These are phyloP conservation scores for Drosophila demipolita DNA, from an alignment of 2,888 invertebrate genomes.

Conservation along the genomic window DNA sequence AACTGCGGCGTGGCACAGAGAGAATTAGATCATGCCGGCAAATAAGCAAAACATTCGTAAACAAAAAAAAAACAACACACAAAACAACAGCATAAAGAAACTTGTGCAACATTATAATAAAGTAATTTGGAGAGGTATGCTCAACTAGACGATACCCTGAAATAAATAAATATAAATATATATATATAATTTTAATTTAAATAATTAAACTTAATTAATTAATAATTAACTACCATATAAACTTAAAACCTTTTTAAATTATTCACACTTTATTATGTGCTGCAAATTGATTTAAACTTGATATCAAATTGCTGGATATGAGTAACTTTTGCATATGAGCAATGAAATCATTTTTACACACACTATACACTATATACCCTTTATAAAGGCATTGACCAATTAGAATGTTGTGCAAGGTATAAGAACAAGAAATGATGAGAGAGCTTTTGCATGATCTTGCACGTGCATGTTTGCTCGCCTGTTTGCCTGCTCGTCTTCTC, in stretches of 20 bases:
- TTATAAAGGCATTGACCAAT: background rate
- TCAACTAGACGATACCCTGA: constrained; percentile 12
- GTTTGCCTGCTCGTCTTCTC: constrained; percentile 3
- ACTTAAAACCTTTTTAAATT: background rate
- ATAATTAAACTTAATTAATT: background rate
- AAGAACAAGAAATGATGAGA: constrained; percentile 9
- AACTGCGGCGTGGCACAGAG: constrained; percentile 21
- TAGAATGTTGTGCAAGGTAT: constrained; percentile 13
- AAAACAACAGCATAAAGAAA: constrained; percentile 33
- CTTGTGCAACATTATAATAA: constrained; percentile 26
- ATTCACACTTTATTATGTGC: background rate
- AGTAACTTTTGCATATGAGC: background rate
- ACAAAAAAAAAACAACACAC: constrained; percentile 27
- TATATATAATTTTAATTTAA: background rate
- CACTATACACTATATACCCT: background rate
- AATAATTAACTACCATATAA: background rate
- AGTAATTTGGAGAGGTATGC: background rate
- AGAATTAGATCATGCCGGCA: constrained; percentile 44
- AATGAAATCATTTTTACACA: background rate
- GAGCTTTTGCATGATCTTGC: constrained; percentile 53
- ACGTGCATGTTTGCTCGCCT: constrained; percentile 42
- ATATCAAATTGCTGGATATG: background rate
- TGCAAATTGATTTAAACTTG: background rate
- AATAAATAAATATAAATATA: background rate
- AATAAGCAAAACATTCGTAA: constrained; percentile 43